Evolutionary conservation across 2,113 vertebrate species (phyloP), one percentile per base, ranked within the genome.

Genomic region (Hiodon alosoides): DNA sequence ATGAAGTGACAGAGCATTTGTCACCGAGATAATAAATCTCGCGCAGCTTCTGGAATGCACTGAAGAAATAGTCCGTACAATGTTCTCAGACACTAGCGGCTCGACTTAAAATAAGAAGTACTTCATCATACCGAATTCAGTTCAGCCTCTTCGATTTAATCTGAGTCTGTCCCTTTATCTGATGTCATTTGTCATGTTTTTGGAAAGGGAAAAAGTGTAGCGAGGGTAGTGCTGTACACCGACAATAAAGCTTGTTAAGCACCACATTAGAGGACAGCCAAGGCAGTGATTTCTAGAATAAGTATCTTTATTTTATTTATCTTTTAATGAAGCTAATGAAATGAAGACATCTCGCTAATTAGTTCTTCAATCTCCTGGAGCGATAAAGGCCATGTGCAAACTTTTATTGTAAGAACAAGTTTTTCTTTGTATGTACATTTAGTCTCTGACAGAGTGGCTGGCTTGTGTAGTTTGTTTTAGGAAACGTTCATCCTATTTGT

Each of bases 21-120:
- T 97, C 94, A 95, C 87, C 84, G 86, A 88, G 94, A 95, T 96
- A 95, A 95, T 95, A 93, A 94, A 96, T 91, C 92, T 88, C 90
- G 88, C 85, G 90, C 90, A 86, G 89, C 84, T 87, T 84, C 84
- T 86, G 86, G 87, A 90, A 89, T 89, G 89, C 90, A 90, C 74
- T 47, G 54, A 50, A 72, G 17, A 77, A 75, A 14, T 57, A 46
- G 65, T 75, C 72, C 66, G 72, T 69, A 78, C 59, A 72, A 58
- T 60, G 48, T 73, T 59, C 16, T 53, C 57, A 68, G 31, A 72
- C 69, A 59, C 52, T 62, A 79, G 54, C n/a, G 51, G 68, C 62
- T 72, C 7, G 64, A 67, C 61, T 55, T 70, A 72, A 59, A 67
- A 66, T 55, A 74, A 79, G 59, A 66, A 13, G 13, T 17, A 58